Percentiles rank a stretch among this genome's conserved stretches.
phyloP scores from a whole-genome alignment of 2,113 vertebrate genomes.

The Tor tambroides region DNA sequence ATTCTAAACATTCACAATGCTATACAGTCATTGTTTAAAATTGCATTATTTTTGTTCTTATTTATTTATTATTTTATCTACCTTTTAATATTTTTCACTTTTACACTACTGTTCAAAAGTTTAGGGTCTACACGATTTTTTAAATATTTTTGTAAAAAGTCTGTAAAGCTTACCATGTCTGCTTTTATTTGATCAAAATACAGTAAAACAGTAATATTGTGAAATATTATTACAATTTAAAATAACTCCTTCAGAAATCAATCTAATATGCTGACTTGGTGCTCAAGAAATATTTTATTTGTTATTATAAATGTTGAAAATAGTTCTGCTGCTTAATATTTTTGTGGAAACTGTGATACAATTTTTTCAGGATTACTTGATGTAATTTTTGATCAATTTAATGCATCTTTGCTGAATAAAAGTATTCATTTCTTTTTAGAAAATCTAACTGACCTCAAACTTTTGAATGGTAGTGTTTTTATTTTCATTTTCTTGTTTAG shows the following conservation, averaged over 20 bases:
- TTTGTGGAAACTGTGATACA: too few species aligned
- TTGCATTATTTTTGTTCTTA: neutral
- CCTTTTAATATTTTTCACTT: neutral
- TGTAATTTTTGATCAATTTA: too few species aligned
- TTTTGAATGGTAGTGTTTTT: neutral
- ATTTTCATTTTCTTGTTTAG: neutral
- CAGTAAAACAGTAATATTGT: neutral
- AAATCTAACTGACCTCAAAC: neutral
- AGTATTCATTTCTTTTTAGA: neutral
- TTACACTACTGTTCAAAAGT: neutral
- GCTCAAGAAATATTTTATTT: too few species aligned
- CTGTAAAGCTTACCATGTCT: neutral
- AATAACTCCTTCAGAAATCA: too few species aligned
- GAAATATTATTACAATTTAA: neutral
- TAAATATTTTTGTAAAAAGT: neutral
- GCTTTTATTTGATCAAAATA: neutral
- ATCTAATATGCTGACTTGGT: too few species aligned
- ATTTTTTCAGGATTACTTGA: too few species aligned
- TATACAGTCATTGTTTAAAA: too few species aligned
- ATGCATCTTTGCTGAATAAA: neutral
- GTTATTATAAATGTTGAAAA: too few species aligned
- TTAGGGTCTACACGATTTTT: neutral
- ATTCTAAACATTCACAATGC: neutral
- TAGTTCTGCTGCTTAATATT: too few species aligned
- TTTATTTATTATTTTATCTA: too few species aligned